Evolutionary conservation across 2,797 vertebrate genomes (phyloP).

Genomic region (Lagodon rhomboides): DNA sequence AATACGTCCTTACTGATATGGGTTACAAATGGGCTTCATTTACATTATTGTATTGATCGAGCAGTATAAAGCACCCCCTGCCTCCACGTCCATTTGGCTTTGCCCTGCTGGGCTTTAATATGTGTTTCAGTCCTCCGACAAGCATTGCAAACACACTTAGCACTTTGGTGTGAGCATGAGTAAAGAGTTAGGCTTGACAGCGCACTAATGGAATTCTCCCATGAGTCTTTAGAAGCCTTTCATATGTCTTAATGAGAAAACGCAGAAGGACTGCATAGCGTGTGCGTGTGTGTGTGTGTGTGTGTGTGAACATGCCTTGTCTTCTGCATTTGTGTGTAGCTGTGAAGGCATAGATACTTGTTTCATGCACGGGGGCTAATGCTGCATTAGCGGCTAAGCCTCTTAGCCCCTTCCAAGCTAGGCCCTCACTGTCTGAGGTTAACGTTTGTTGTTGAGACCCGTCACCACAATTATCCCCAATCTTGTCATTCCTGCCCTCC

Average conservation of each 20-base stretch:
- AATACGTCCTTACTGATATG: background rate
- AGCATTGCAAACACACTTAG: conserved; percentile 69
- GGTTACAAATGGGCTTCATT: conserved; percentile 24
- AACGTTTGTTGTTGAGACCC: conserved; percentile 57
- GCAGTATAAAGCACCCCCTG: conserved; percentile 3
- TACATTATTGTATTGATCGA: conserved; percentile 52
- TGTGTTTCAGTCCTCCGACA: conserved; percentile 69
- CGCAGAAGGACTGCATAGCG: conserved; percentile 55
- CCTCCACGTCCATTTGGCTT: conserved; percentile 41
- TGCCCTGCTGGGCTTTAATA: conserved; percentile 44
- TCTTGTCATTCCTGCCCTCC: conserved; percentile 61
- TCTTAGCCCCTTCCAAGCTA: conserved; percentile 63
- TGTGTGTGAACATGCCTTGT: conserved; percentile 30
- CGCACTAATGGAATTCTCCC: conserved; percentile 77
- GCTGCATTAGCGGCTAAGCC: conserved; percentile 66
- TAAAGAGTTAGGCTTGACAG: conserved; percentile 75
- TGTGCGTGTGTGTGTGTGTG: too few relatives aligned
- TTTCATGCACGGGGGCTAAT: conserved; percentile 43
- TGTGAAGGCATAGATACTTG: conserved; percentile 37
- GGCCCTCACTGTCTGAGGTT: conserved; percentile 56
- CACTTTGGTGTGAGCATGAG: conserved; percentile 61
- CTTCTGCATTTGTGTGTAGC: conserved; percentile 21
- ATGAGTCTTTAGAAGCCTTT: conserved; percentile 78
- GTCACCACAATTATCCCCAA: conserved; percentile 62
- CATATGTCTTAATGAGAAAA: conserved; percentile 82